phyloP scores from a whole-genome alignment of 2,113 vertebrate species.

The Suricata suricatta region DNA sequence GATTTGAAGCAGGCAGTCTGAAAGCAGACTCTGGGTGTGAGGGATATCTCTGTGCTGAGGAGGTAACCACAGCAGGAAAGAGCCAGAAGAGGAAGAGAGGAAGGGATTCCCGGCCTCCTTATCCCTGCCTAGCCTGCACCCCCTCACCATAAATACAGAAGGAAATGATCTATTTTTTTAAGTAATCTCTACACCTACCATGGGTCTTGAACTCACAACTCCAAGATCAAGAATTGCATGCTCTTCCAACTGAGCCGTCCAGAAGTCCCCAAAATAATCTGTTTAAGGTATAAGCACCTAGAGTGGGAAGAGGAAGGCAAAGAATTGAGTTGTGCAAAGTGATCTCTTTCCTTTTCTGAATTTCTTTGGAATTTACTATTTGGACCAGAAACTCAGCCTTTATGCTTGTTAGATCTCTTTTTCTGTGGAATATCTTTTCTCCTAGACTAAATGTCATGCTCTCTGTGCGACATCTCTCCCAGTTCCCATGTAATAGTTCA shows the following conservation, averaged over 20 bases:
- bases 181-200: neutral
- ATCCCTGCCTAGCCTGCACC: neutral
- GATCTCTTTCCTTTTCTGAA: neutral
- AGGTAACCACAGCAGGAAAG: neutral
- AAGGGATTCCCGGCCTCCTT: neutral
- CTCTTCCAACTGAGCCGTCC: neutral
- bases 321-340: neutral
- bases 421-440: neutral
- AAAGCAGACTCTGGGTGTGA: neutral
- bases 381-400: neutral
- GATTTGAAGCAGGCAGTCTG: neutral
- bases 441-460: neutral
- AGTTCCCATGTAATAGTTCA: neutral
- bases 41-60: neutral
- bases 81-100: neutral
- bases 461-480: neutral
- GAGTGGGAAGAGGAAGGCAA: neutral
- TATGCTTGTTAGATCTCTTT: slow-evolving; percentile 5
- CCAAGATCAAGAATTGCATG: neutral
- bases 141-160: neutral
- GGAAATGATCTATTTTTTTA: neutral
- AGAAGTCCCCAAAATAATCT: neutral
- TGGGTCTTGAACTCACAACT: neutral
- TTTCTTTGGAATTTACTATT: slow-evolving; percentile 6
- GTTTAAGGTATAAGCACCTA: neutral